Conservation (phyloP, 1,140 invertebrate species). For the Euwallacea fornicatus region DNA sequence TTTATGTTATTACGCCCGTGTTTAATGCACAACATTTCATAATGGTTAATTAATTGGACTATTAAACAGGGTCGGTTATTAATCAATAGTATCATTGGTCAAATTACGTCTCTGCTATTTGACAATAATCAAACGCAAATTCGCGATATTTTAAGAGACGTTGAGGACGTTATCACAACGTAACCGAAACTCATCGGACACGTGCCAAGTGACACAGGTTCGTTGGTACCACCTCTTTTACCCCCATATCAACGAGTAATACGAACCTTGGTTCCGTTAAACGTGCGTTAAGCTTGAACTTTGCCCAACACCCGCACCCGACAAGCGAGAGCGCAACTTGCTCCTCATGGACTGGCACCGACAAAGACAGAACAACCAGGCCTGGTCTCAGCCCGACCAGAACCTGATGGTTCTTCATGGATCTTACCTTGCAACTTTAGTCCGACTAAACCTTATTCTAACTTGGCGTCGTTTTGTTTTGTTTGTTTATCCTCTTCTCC, state of each 20-base stretch:
- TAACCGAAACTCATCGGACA: not conserved
- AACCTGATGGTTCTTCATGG: slow-evolving; percentile 24
- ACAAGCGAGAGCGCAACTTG: slow-evolving; percentile 2
- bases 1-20: no score
- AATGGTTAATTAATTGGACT: no score
- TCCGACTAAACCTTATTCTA: slow-evolving; percentile 21
- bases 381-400: slow-evolving; percentile 24
- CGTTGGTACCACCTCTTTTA: not conserved
- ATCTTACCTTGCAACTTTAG: slow-evolving; percentile 29
- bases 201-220: slow-evolving; percentile 27
- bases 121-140: no score
- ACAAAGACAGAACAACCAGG: slow-evolving; percentile 30
- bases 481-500: no score
- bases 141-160: no score
- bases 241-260: slow-evolving; percentile 17
- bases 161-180: no score
- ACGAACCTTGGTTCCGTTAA: slow-evolving; percentile 33
- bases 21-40: no score
- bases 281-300: slow-evolving; percentile 27
- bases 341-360: slow-evolving; percentile 9
- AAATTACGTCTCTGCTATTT: no score
- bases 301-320: slow-evolving; percentile 2
- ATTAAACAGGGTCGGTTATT: no score
- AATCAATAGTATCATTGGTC: no score
- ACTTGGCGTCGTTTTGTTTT: no score